Percentiles rank a stretch among this genome's conserved stretches.
phyloP scores from a whole-genome alignment of 2,888 invertebrate species.

The Catocala fraxini region DNA sequence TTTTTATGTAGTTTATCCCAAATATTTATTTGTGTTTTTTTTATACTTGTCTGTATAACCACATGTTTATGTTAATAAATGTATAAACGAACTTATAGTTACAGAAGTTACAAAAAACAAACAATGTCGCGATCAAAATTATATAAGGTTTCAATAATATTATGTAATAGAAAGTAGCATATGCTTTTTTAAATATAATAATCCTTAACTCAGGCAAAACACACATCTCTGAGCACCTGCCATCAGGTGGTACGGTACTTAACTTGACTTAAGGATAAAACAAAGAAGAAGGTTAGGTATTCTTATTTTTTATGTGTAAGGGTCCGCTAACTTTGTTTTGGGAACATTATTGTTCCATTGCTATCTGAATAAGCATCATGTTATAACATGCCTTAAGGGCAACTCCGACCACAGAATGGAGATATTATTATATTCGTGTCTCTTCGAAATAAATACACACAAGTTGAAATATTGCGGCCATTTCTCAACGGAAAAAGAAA shows the following conservation, averaged over 20 bases:
- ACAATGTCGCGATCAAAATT: no score
- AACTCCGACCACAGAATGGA: conserved; percentile 6
- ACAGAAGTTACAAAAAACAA: no score
- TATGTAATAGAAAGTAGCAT: no score
- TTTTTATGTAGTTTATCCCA: no score
- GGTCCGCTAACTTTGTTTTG: conserved; percentile 19
- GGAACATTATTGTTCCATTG: conserved; percentile 11
- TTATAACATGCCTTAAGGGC: background rate
- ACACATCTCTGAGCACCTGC: background rate
- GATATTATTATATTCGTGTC: conserved; percentile 14
- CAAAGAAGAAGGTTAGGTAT: conserved; percentile 17
- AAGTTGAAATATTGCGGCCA: conserved; percentile 23
- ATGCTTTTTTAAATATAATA: background rate
- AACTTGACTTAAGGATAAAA: conserved; percentile 14
- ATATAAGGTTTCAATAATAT: no score
- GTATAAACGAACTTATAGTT: no score
- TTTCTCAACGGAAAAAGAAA: conserved; percentile 22
- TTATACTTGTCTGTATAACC: no score
- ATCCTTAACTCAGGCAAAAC: background rate
- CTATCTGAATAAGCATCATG: conserved; percentile 21
- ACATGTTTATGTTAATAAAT: no score
- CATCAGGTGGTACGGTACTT: conserved; percentile 13
- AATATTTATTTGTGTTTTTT: no score
- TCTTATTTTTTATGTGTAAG: conserved; percentile 25
- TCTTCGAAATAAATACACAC: conserved; percentile 18